Evolutionary conservation across 1,140 invertebrate genomes (phyloP).

Genomic region (Stegodyphus mimosarum): DNA sequence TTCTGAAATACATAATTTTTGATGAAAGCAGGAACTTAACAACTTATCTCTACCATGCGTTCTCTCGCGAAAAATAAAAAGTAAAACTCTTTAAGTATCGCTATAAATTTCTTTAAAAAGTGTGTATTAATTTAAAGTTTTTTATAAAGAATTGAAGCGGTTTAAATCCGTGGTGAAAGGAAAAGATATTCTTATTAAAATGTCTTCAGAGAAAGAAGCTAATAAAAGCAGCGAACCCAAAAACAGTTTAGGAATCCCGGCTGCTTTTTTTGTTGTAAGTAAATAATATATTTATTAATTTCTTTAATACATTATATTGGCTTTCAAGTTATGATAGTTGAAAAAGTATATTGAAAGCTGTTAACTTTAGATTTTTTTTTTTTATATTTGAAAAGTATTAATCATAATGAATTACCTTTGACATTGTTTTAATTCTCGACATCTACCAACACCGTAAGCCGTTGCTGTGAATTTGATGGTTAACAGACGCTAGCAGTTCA

Average conservation of each 20-base stretch:
- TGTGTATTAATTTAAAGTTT: too few relatives aligned
- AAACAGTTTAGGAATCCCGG: slow-evolving; percentile 63
- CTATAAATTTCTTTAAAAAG: too few relatives aligned
- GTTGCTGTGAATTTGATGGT: too few relatives aligned
- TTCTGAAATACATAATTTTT: too few relatives aligned
- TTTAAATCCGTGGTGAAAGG: too few relatives aligned
- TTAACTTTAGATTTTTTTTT: neutral
- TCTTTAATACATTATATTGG: neutral
- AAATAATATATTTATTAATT: neutral
- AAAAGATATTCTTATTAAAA: neutral
- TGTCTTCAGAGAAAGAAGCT: slow-evolving; percentile 6
- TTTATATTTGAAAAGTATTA: neutral
- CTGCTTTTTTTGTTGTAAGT: slow-evolving; percentile 63
- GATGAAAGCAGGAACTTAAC: too few relatives aligned
- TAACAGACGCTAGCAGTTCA: too few relatives aligned
- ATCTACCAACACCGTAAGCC: too few relatives aligned
- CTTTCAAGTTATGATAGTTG: neutral
- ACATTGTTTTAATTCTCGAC: neutral
- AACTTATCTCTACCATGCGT: too few relatives aligned
- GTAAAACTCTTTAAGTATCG: too few relatives aligned
- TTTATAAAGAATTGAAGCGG: too few relatives aligned
- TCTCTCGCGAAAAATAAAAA: too few relatives aligned
- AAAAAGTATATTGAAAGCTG: neutral
- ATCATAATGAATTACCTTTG: neutral
- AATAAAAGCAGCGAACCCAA: neutral